Percentiles rank a stretch among this genome's conserved stretches.
phyloP scores from a whole-genome alignment of 2,797 vertebrate genomes.

The Rhynchonycteris naso region DNA sequence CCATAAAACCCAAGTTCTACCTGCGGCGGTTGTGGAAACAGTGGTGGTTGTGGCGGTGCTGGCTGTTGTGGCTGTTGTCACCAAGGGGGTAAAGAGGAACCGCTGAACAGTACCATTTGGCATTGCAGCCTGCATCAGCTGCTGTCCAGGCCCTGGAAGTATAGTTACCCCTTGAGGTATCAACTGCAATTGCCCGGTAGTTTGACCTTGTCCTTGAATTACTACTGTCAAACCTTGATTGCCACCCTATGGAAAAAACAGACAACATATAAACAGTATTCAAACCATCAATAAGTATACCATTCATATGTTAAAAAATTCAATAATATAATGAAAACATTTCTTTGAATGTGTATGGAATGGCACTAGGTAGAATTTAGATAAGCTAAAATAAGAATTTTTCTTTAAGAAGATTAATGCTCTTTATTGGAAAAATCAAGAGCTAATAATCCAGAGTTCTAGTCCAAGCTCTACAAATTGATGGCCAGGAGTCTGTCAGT shows the following conservation, averaged over 20 bases:
- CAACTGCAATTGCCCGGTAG: conserved; percentile 95
- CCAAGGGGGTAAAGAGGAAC: conserved; percentile 96
- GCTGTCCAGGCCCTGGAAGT: conserved; percentile 96
- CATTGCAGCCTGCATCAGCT: conserved; percentile 98
- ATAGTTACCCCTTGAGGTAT: conserved; percentile 97
- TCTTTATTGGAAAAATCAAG: not conserved
- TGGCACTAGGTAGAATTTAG: not conserved
- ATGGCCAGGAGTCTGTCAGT: not conserved
- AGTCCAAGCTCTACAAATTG: not conserved
- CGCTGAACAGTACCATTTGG: conserved; percentile 97
- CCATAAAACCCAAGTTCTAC: conserved; percentile 80
- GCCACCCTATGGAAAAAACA: conserved; percentile 88
- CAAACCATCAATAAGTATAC: not conserved
- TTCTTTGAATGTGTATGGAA: not conserved
- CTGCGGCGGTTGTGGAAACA: conserved; percentile 87
- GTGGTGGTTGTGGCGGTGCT: conserved; percentile 89
- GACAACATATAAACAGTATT: not conserved
- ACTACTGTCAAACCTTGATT: conserved; percentile 97
- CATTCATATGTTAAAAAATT: not conserved
- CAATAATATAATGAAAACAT: not conserved
- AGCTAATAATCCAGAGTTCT: not conserved
- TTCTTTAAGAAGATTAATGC: not conserved
- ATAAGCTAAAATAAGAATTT: not conserved
- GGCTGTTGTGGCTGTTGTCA: conserved; percentile 86
- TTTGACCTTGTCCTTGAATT: conserved; percentile 98